Evolutionary conservation across 2,888 invertebrate species (phyloP).

Genomic region (Resseliella maxima): DNA sequence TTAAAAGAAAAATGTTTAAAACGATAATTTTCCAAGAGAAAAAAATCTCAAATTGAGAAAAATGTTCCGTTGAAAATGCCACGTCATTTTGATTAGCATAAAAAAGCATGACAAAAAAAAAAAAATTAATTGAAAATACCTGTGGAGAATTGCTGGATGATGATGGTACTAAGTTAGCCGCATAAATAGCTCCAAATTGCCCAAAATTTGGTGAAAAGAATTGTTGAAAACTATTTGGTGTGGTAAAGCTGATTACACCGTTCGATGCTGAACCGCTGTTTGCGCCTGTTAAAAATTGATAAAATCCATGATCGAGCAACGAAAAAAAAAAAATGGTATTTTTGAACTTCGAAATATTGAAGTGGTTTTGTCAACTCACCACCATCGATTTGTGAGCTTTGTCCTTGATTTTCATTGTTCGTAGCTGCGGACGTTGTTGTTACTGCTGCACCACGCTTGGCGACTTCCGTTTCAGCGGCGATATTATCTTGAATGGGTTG

Average conservation of each 20-base stretch:
- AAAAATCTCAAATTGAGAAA: too few species aligned
- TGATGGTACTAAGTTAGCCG: neutral
- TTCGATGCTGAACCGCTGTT: neutral
- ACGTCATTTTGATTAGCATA: too few species aligned
- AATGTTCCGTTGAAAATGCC: too few species aligned
- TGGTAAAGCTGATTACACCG: conserved; percentile 6
- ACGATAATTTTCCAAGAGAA: too few species aligned
- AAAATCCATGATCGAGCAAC: neutral
- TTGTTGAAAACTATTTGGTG: conserved; percentile 52
- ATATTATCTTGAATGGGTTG: conserved; percentile 52
- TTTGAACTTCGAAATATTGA: neutral
- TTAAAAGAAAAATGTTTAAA: too few species aligned
- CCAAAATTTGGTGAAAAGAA: conserved; percentile 31
- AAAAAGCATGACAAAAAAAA: too few species aligned
- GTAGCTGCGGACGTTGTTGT: neutral
- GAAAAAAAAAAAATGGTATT: neutral
- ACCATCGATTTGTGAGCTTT: conserved; percentile 31
- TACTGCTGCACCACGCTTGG: conserved; percentile 1
- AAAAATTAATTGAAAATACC: too few species aligned
- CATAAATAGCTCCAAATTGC: neutral
- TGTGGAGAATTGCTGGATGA: neutral
- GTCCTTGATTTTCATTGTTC: conserved; percentile 12
- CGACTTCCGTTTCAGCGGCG: conserved; percentile 40
- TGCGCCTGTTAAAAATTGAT: neutral
- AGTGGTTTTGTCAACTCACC: neutral